Conservation (phyloP, 2,113 vertebrate species). For the Castor canadensis region DNA sequence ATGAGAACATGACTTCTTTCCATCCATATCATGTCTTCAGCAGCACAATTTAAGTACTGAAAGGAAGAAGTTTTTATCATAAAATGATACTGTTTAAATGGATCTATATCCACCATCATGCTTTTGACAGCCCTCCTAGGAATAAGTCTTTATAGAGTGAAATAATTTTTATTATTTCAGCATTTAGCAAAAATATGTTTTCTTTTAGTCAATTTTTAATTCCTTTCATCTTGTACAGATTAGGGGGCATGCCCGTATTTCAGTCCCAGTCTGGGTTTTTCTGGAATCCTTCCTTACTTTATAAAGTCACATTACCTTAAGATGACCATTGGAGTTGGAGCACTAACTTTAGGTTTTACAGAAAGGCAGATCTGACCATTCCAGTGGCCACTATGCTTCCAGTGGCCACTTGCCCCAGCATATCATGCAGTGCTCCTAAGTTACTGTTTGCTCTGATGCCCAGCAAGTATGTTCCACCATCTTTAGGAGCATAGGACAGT, state of each 20-base stretch:
- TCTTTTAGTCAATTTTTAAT: slow-evolving; percentile 35
- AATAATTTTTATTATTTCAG: slow-evolving; percentile 52
- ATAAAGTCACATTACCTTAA: background rate
- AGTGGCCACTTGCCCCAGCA: fast-evolving
- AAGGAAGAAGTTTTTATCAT: background rate
- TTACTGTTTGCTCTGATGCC: background rate
- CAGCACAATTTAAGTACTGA: background rate
- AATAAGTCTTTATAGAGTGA: slow-evolving; percentile 50
- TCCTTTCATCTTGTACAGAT: slow-evolving; percentile 45
- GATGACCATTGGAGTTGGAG: background rate
- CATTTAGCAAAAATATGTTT: slow-evolving; percentile 52
- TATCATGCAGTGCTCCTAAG: background rate
- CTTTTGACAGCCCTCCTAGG: slow-evolving; percentile 54
- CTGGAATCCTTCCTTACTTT: background rate
- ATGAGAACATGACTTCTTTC: background rate
- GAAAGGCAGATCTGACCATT: background rate
- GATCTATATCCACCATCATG: background rate
- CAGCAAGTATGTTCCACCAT: background rate
- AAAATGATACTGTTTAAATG: slow-evolving; percentile 4
- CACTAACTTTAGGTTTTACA: background rate
- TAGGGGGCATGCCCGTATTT: background rate
- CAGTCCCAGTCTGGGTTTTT: background rate
- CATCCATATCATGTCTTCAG: background rate
- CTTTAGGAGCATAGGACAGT: background rate
- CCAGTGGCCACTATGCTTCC: background rate